A percentile compares a stretch with the other conserved stretches of the same genome.
Conservation (phyloP, 1,140 invertebrate genomes). For the Lineus longissimus region DNA sequence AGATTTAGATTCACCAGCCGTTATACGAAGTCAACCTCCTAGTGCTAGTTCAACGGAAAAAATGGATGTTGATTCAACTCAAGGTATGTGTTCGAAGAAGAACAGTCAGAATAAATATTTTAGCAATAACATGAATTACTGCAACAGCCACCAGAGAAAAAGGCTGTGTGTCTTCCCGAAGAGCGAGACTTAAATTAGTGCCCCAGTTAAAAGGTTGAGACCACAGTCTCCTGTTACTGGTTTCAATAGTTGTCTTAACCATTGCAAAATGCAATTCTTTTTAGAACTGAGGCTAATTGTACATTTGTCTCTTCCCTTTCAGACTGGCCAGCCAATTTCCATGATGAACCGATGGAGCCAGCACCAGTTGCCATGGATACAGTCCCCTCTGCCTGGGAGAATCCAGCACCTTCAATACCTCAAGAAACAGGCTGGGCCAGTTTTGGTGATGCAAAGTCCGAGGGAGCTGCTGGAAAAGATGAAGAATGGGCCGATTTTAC, state of each 20-base stretch:
- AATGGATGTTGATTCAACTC: slow-evolving; percentile 57
- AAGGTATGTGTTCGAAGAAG: slow-evolving; percentile 53
- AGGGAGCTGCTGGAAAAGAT: slow-evolving; percentile 10
- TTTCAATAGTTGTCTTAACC: no score
- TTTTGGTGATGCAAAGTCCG: slow-evolving; percentile 27
- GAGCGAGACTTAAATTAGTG: no score
- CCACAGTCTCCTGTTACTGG: no score
- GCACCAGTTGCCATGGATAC: slow-evolving; percentile 48
- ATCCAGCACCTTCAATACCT: slow-evolving; percentile 12
- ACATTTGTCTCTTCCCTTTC: slow-evolving; percentile 10
- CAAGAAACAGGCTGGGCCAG: slow-evolving; percentile 34
- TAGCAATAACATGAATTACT: no score
- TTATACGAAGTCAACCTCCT: slow-evolving; percentile 39
- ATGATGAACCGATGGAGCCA: slow-evolving; percentile 35
- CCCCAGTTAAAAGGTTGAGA: no score
- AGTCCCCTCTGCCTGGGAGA: slow-evolving; percentile 41
- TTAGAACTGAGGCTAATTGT: background rate
- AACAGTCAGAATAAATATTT: no score
- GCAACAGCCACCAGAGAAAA: no score
- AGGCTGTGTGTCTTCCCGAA: no score
- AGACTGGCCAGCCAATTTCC: slow-evolving; percentile 34
- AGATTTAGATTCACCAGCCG: slow-evolving; percentile 45
- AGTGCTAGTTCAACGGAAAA: slow-evolving; percentile 39
- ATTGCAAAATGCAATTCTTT: no score
- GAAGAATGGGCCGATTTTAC: slow-evolving; percentile 46